phyloP scores from a whole-genome alignment of 2,888 invertebrate genomes.

The Maniola hyperantus region DNA sequence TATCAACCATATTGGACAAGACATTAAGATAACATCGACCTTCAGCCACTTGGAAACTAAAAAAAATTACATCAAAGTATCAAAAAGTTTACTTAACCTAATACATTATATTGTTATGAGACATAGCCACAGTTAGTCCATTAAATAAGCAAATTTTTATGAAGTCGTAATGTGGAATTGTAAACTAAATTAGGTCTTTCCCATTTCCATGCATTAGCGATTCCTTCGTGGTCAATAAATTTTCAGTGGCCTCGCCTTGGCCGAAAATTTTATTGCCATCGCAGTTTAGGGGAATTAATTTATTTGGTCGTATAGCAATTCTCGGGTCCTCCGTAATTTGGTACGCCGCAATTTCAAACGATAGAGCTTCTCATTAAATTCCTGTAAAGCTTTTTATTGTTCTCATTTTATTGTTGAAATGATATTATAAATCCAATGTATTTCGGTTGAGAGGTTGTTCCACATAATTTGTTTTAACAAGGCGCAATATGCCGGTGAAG shows the following conservation, averaged over 20 bases:
- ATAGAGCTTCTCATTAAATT: slow-evolving; percentile 1
- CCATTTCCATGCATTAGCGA: slow-evolving; percentile 1
- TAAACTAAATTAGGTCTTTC: slow-evolving; percentile 3
- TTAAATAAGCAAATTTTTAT: background rate
- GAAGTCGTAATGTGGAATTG: background rate
- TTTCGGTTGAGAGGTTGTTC: background rate
- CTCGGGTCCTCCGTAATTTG: background rate
- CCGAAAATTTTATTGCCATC: slow-evolving; percentile 7
- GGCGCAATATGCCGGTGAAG: background rate
- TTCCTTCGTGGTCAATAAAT: slow-evolving; percentile 13
- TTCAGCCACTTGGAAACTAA: slow-evolving; percentile 20
- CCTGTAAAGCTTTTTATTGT: background rate
- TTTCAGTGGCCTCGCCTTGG: slow-evolving; percentile 1
- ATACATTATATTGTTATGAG: no score
- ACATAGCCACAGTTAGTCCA: background rate
- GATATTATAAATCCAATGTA: background rate
- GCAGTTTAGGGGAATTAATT: slow-evolving; percentile 13
- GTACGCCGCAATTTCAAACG: slow-evolving; percentile 8
- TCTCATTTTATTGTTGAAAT: background rate
- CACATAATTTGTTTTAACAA: background rate
- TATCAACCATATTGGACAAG: slow-evolving; percentile 64
- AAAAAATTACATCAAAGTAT: slow-evolving; percentile 8
- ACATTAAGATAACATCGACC: slow-evolving; percentile 32
- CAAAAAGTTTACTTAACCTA: background rate
- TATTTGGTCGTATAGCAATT: slow-evolving; percentile 10